Base-by-base conservation (phyloP, 1,140 invertebrate species). In the Heliconius melpomene region DNA sequence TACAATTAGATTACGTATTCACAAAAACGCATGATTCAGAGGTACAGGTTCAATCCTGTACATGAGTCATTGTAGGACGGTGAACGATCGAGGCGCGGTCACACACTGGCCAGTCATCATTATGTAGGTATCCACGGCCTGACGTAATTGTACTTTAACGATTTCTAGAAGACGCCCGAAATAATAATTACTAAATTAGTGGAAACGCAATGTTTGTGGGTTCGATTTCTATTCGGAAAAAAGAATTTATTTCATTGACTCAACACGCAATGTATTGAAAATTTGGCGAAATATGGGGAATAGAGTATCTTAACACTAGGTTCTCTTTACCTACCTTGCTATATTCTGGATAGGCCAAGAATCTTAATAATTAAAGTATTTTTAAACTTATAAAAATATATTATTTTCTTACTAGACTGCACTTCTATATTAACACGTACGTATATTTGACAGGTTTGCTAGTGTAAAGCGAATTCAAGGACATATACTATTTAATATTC, bases 1-100 rank as follows among this genome's bases (percentile, higher is more conserved):
- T 60, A 60, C n/a, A 60, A 66, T 66, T 29, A 66, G 60, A 23
- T 66, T 46, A 46, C 1, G 40, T 16, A 66, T 66, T 29, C 26
- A 13, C 29, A 29, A 66, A 66, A 66, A 66, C 11, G 26, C 16
- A 29, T 66, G 60, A 66, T 66, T 66, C 60, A 26, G 60, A 66
- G 60, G 60, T 66, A 29, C 60, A 66, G 26, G 60, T 66, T 66
- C 60, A 29, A 66, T 29, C 26, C 23, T 29, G 23, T 66, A 66
- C 60, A 66, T 66, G 60, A 66, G 60, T 66, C 60, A 66, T 66
- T 66, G 13, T 29, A 66, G 60, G 60, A 66, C 60, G 60, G 60
- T 66, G 11, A 66, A 29, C 60, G 60, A 66, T 66, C 26, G 13
- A 66, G 60, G 60, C 18, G 60, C 26, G 60, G 60, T 66, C 54